A percentile compares a stretch with the other conserved stretches of the same genome.
Evolutionary conservation across 2,888 invertebrate species (phyloP).

Genomic region (Apodemia mormo): DNA sequence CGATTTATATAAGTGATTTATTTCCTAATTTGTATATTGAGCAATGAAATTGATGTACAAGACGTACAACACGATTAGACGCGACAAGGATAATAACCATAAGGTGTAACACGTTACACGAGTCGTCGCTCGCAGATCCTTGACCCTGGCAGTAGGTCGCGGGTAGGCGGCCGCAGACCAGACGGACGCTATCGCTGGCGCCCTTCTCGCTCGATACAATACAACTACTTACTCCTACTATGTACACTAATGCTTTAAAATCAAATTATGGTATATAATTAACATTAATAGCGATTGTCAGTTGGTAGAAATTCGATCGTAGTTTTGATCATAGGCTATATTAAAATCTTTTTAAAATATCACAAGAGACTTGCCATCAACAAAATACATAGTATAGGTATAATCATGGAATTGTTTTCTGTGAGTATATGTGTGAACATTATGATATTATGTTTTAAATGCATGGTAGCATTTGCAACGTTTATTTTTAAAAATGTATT

Average conservation of each 20-base stretch:
- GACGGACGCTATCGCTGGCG: slow-evolving; percentile 47
- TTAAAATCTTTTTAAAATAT: too few species aligned
- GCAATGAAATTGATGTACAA: slow-evolving; percentile 4
- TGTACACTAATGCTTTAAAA: not conserved
- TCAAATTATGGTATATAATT: too few species aligned
- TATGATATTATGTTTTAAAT: too few species aligned
- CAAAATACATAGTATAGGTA: too few species aligned
- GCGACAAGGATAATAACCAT: slow-evolving; percentile 16
- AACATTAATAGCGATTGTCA: too few species aligned
- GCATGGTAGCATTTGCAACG: too few species aligned
- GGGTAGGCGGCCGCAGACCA: slow-evolving; percentile 40
- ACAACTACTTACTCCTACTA: not conserved
- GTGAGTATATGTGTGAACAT: too few species aligned
- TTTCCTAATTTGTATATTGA: slow-evolving; percentile 3
- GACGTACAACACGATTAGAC: slow-evolving; percentile 6
- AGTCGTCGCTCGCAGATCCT: slow-evolving; percentile 50
- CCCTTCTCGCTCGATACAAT: slow-evolving; percentile 44
- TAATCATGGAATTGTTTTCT: too few species aligned
- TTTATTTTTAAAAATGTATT: too few species aligned
- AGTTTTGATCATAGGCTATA: too few species aligned
- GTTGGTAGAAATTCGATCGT: too few species aligned
- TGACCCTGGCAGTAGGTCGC: slow-evolving; percentile 51
- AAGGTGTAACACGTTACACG: slow-evolving; percentile 12
- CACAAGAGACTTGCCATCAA: too few species aligned
- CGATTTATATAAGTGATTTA: not conserved